A percentile compares a stretch with the other conserved stretches of the same genome.
These are phyloP conservation scores for Nesospiza acunhae DNA, from an alignment of 2,113 vertebrate genomes.

Conservation along the genomic window DNA sequence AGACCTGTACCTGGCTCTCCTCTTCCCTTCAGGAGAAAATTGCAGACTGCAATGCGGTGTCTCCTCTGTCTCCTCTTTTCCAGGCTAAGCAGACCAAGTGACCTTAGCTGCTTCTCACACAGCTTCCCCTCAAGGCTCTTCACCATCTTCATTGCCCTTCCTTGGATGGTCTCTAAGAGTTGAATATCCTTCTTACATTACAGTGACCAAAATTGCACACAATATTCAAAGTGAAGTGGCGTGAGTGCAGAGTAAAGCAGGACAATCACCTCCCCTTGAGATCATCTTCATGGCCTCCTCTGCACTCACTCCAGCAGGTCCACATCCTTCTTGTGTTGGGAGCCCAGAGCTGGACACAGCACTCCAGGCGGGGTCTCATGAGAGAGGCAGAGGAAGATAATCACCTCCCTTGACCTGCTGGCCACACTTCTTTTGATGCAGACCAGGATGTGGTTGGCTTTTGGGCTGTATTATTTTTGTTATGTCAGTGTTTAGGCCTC, in stretches of 20 bases:
- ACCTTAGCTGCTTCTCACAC: neutral
- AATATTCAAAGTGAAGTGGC: neutral
- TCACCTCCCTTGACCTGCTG: neutral
- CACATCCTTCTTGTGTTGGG: neutral
- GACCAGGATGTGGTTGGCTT: neutral
- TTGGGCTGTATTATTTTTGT: accelerated
- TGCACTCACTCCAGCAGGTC: accelerated
- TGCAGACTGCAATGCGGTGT: neutral
- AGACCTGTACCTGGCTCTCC: neutral
- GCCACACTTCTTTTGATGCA: neutral
- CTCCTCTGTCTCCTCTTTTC: neutral
- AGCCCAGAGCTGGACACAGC: neutral
- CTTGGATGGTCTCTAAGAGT: too few relatives aligned
- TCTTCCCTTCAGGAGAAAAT: accelerated
- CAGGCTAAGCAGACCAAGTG: neutral
- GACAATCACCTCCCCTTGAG: too few relatives aligned
- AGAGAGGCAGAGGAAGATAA: neutral
- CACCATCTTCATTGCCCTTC: neutral
- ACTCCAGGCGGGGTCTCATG: neutral
- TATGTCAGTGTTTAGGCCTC: neutral
- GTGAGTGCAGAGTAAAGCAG: neutral
- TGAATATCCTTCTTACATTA: neutral
- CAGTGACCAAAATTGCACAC: neutral
- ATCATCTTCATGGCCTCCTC: neutral
- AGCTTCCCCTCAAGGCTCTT: neutral